These are phyloP conservation scores for Enteromius mattozi DNA, from an alignment of 2,797 vertebrate species.

Conservation along the genomic window DNA sequence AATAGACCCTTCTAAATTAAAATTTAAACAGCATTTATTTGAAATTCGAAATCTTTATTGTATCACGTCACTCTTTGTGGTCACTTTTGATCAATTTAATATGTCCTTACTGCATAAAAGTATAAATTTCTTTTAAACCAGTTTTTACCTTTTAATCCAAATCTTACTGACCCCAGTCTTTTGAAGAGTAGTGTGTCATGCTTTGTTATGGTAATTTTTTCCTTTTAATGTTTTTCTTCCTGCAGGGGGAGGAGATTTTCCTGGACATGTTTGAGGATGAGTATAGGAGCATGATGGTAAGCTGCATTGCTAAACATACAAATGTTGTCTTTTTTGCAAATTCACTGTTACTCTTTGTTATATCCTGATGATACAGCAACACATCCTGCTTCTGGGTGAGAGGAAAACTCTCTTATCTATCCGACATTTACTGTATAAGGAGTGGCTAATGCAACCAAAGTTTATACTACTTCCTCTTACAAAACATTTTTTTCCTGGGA, in stretches of 20 bases:
- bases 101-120: background rate
- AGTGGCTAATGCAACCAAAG: background rate
- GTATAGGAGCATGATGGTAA: slow-evolving; percentile 96
- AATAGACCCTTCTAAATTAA: background rate
- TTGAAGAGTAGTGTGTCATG: background rate
- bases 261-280: slow-evolving; percentile 99
- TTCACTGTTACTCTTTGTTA: background rate
- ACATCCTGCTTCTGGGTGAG: slow-evolving; percentile 5
- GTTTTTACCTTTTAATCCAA: background rate
- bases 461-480: slow-evolving; percentile 1
- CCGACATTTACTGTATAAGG: slow-evolving; percentile 8
- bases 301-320: slow-evolving; percentile 19
- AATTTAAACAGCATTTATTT: background rate
- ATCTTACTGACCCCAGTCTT: background rate
- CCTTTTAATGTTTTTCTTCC: slow-evolving; percentile 9
- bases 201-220: slow-evolving; percentile 2
- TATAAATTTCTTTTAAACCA: background rate
- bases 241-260: slow-evolving; percentile 97
- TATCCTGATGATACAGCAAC: slow-evolving; percentile 22
- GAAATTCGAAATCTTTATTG: background rate
- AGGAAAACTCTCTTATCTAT: background rate
- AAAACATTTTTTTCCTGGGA: background rate
- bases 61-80: no score
- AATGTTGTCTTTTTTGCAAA: background rate
- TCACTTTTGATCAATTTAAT: background rate